phyloP scores from a whole-genome alignment of 2,888 invertebrate genomes.

The Lampropteryx suffumata region DNA sequence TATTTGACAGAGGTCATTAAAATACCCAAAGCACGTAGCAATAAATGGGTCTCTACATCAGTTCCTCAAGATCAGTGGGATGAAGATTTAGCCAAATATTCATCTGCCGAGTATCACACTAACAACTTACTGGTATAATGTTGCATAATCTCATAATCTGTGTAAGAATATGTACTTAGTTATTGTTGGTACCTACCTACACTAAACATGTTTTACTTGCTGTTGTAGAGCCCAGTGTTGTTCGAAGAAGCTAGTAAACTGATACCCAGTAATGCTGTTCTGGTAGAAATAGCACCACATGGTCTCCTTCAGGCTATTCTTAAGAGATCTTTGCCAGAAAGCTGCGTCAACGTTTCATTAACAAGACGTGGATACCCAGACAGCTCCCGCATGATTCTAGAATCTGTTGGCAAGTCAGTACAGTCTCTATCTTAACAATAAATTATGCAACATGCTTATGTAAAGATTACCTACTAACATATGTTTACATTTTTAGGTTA shows the following conservation, averaged over 20 bases:
- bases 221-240: conserved; percentile 80
- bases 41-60: conserved; percentile 92
- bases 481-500: conserved; percentile 74
- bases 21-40: conserved; percentile 83
- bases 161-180: neutral
- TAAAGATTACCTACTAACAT: too few relatives aligned
- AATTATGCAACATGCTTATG: too few relatives aligned
- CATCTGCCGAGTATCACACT: conserved; percentile 91
- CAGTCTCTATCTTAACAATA: neutral
- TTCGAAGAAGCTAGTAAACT: conserved; percentile 90
- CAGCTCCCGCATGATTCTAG: conserved; percentile 77
- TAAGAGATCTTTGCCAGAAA: conserved; percentile 85
- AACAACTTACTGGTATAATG: conserved; percentile 86
- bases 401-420: conserved; percentile 73
- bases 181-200: neutral
- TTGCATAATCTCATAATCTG: neutral
- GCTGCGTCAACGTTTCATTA: conserved; percentile 86
- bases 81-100: conserved; percentile 62
- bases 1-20: conserved; percentile 83
- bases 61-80: conserved; percentile 86
- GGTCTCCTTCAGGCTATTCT: conserved; percentile 87
- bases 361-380: conserved; percentile 87
- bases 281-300: conserved; percentile 94
- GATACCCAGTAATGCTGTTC: conserved; percentile 89
- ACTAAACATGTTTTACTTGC: too few relatives aligned